Base-by-base conservation (phyloP, 2,113 vertebrate genomes). In the Apaloderma vittatum region DNA sequence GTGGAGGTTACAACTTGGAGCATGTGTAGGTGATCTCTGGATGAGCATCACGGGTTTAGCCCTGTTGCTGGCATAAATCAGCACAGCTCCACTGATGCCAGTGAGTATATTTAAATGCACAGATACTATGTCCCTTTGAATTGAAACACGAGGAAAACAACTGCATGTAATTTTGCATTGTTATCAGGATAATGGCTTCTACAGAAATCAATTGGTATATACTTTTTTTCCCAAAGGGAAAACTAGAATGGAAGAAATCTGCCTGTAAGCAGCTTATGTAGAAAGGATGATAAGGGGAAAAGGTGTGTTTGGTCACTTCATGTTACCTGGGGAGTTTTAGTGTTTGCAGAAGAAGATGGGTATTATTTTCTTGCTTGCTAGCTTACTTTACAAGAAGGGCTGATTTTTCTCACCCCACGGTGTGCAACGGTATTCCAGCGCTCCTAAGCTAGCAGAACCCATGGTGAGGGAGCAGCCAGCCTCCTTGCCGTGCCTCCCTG, bases 251-350 rank as follows among this genome's bases (percentile, higher is more conserved):
- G 52, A 75, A 55, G 45, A 52, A 61, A 36, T 22, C 32, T 54
- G 48, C 21, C 49, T 9, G 13, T 12, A 34, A 79, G 59, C n/a
- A n/a, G 61, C 1, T 1, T 0, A 2, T 5, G 26, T 14, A 13
- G 89, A 30, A 70, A 68, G 22, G 36, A 21, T 0, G 3, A 8
- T 17, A 32, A 43, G 11, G 17, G 58, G 23, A 24, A 40, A 74
- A 49, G 18, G 21, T 30, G 24, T 1, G 8, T 27, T 67, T 10
- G 5, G 36, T 51, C 12, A 8, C n/a, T 83, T 13, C n/a, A 29
- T 4, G 3, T 63, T 48, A 22, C 21, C n/a, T 12, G 26, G 22
- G 20, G n/a, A 76, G 26, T 5, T 48, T 13, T 14, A 15, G 55
- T 13, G 30, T 29, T 22, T 22, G 5, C 37, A 37, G 36, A 21